phyloP scores from a whole-genome alignment of 2,888 invertebrate species.

The Acronicta alni region DNA sequence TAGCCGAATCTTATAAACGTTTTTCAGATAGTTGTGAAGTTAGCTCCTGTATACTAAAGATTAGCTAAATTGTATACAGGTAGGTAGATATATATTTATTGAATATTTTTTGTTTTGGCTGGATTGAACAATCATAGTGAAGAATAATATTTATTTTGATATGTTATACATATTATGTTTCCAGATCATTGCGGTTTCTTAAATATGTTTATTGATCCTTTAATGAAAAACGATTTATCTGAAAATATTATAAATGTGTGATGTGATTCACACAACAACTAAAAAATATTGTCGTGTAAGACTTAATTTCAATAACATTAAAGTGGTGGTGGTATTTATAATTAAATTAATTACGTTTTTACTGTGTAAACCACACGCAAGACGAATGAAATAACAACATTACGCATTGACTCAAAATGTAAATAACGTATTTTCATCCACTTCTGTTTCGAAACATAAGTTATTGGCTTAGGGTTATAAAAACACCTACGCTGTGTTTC shows the following conservation, averaged over 20 bases:
- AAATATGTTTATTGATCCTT: too few species aligned
- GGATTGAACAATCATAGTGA: too few species aligned
- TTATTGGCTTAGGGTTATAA: constrained; percentile 67
- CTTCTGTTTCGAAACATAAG: constrained; percentile 58
- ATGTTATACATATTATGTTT: too few species aligned
- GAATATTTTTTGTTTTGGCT: neutral
- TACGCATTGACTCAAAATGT: constrained; percentile 34
- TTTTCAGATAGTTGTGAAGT: constrained; percentile 48
- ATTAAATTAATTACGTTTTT: constrained; percentile 40
- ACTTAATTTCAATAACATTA: neutral
- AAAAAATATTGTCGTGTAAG: too few species aligned
- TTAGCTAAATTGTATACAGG: constrained; percentile 18
- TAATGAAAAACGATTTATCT: too few species aligned
- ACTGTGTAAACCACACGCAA: constrained; percentile 15
- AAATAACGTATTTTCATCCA: constrained; percentile 36
- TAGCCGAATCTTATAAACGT: constrained; percentile 42
- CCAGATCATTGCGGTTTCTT: too few species aligned
- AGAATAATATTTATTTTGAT: too few species aligned
- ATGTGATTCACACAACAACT: too few species aligned
- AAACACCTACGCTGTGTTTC: constrained; percentile 67
- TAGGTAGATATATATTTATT: constrained; percentile 19
- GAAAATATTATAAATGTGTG: too few species aligned
- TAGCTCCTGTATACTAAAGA: constrained; percentile 39
- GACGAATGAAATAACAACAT: constrained; percentile 21
- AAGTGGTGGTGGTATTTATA: constrained; percentile 24